Evolutionary conservation across 2,888 invertebrate genomes (phyloP).

Genomic region (Limnephilus rhombicus): DNA sequence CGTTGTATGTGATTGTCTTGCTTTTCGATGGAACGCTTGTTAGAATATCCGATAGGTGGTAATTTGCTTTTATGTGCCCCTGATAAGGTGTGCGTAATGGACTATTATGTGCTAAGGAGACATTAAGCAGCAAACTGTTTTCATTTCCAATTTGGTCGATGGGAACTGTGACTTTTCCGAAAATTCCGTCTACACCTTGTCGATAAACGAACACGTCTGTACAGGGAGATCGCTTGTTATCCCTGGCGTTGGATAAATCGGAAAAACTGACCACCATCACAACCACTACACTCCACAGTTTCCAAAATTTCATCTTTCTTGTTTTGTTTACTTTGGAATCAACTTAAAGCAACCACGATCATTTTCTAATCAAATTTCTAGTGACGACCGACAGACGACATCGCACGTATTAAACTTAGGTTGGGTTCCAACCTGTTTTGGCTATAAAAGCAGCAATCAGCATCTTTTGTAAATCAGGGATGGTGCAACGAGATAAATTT

Average conservation of each 20-base stretch:
- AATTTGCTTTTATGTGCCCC: neutral
- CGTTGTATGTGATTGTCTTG: neutral
- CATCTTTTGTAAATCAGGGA: neutral
- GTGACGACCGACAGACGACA: neutral
- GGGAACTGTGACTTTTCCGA: neutral
- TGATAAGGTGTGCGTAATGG: neutral
- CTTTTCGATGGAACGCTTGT: neutral
- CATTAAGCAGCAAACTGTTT: neutral
- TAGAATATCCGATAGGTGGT: neutral
- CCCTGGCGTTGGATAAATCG: neutral
- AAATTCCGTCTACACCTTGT: neutral
- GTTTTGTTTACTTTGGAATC: neutral
- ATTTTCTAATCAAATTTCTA: neutral
- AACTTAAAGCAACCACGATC: neutral
- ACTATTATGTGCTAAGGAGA: neutral
- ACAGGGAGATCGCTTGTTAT: neutral
- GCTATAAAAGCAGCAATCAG: neutral
- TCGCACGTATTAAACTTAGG: neutral
- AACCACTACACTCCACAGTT: neutral
- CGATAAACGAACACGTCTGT: neutral
- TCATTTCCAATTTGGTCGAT: neutral
- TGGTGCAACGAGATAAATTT: neutral
- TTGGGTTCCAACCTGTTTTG: neutral
- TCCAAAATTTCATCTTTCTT: neutral
- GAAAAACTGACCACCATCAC: neutral